Percentiles rank a stretch among this genome's conserved stretches.
Conservation (phyloP, 2,113 vertebrate species). For the Muntiacus reevesi region DNA sequence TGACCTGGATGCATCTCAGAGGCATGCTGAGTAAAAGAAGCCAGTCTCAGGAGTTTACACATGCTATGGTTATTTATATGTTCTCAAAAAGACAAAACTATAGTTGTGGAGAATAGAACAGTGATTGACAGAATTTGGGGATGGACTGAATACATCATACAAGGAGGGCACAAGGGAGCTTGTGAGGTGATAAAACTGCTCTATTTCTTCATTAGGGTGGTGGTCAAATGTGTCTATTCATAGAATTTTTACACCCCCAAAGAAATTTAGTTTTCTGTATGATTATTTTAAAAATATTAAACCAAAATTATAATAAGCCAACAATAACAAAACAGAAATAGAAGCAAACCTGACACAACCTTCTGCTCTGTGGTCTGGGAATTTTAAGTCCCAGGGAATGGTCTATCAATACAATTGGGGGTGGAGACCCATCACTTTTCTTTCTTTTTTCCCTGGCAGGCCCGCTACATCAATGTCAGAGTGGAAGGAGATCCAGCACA, state of each 20-base stretch:
- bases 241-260: background rate
- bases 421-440: background rate
- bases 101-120: background rate
- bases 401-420: background rate
- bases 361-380: background rate
- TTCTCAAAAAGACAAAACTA: background rate
- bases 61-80: background rate
- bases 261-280: background rate
- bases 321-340: background rate
- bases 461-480: background rate
- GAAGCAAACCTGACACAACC: background rate
- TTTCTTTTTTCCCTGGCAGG: background rate
- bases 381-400: background rate
- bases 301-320: background rate
- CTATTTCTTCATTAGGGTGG: background rate
- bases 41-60: background rate
- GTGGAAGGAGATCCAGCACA: too few species aligned
- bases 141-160: background rate
- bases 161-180: background rate
- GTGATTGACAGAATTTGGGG: background rate
- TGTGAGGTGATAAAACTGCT: background rate
- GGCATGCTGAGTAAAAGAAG: background rate
- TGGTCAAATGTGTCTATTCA: background rate
- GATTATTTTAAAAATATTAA: background rate
- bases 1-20: background rate